Evolutionary conservation across 2,113 vertebrate species (phyloP).

Genomic region (Trinectes maculatus): DNA sequence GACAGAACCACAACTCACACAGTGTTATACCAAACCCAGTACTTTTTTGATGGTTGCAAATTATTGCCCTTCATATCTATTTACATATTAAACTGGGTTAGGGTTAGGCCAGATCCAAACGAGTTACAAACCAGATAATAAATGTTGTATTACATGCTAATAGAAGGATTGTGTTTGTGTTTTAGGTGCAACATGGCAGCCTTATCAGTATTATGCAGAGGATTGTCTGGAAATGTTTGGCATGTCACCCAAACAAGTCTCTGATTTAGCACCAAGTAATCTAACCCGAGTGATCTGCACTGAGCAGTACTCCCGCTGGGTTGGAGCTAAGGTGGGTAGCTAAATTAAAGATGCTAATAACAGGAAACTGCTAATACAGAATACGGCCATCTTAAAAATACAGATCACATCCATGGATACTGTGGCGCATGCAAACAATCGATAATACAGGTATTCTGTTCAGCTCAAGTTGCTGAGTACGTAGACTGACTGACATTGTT

Average conservation of each 20-base stretch:
- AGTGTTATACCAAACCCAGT: no score
- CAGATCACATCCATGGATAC: no score
- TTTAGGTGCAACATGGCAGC: slow-evolving; percentile 88
- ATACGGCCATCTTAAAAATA: no score
- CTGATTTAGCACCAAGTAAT: slow-evolving; percentile 90
- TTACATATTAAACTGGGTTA: no score
- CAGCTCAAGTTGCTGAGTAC: background rate
- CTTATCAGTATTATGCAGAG: slow-evolving; percentile 95
- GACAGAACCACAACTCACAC: background rate
- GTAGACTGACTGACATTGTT: background rate
- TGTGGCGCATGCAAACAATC: no score
- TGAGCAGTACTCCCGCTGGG: slow-evolving; percentile 94
- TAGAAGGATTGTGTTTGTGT: slow-evolving; percentile 15
- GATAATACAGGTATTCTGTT: background rate
- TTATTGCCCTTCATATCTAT: no score
- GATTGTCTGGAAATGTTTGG: slow-evolving; percentile 95
- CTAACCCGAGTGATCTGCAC: slow-evolving; percentile 97
- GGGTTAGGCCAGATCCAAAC: no score
- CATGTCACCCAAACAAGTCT: slow-evolving; percentile 92
- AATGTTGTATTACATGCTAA: no score
- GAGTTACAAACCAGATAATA: no score
- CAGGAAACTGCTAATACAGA: no score
- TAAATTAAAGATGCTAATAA: no score
- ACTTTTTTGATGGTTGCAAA: no score
- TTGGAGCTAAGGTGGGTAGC: slow-evolving; percentile 84